A percentile compares a stretch with the other conserved stretches of the same genome.
Conservation (phyloP, 2,888 invertebrate genomes). For the Prenolepis imparis region DNA sequence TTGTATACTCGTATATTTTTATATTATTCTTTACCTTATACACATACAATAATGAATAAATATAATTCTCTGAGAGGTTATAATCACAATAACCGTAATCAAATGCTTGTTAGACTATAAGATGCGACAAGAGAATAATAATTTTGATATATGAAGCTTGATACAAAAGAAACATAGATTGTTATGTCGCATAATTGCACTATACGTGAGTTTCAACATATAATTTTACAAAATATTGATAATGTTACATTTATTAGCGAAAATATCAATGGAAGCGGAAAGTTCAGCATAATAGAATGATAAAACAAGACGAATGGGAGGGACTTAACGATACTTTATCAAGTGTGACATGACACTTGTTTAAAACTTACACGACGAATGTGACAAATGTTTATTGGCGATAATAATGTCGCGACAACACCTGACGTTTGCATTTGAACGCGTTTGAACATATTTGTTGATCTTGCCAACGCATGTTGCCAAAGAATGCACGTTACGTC, state of each 20-base stretch:
- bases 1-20: background rate
- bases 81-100: background rate
- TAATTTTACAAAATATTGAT: background rate
- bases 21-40: too few species aligned
- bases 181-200: background rate
- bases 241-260: background rate
- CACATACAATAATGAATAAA: background rate
- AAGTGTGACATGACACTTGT: background rate
- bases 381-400: constrained; percentile 21
- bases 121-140: background rate
- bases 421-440: constrained; percentile 16
- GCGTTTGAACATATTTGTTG: background rate
- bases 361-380: background rate
- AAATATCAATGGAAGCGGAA: background rate
- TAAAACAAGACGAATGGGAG: background rate
- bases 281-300: background rate
- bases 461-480: constrained; percentile 32
- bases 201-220: background rate
- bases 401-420: constrained; percentile 17
- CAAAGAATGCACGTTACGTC: background rate
- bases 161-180: background rate
- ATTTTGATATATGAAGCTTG: background rate
- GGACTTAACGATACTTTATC: background rate
- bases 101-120: background rate
- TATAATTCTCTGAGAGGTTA: background rate